Evolutionary conservation across 2,888 invertebrate species (phyloP).

Genomic region (Drosophila anceps): DNA sequence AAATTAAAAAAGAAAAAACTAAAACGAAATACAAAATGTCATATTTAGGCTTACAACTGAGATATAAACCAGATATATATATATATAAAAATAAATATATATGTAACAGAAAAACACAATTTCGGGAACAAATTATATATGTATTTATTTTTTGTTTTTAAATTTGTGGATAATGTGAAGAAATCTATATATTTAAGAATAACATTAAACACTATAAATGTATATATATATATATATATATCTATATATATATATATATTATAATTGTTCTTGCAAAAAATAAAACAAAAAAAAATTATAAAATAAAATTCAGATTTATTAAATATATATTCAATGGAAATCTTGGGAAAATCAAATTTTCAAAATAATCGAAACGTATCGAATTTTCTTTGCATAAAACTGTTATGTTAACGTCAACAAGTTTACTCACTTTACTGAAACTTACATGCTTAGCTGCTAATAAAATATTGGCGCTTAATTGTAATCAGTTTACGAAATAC

Average conservation of each 20-base stretch:
- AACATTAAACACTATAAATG: slow-evolving; percentile 50
- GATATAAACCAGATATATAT: slow-evolving; percentile 61
- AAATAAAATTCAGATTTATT: slow-evolving; percentile 38
- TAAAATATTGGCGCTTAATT: background rate
- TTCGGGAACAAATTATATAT: slow-evolving; percentile 83
- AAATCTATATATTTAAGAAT: slow-evolving; percentile 33
- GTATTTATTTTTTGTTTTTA: slow-evolving; percentile 76
- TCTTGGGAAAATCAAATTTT: no score
- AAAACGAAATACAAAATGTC: slow-evolving; percentile 50
- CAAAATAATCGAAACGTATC: background rate
- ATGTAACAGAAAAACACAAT: slow-evolving; percentile 48
- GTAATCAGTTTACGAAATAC: background rate
- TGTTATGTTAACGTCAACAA: background rate
- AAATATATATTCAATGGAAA: background rate
- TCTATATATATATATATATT: slow-evolving; percentile 43
- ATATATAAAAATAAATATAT: slow-evolving; percentile 1
- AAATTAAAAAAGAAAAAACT: slow-evolving; percentile 10
- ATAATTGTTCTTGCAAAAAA: slow-evolving; percentile 75
- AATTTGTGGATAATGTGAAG: slow-evolving; percentile 69
- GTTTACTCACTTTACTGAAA: background rate
- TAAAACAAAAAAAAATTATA: slow-evolving; percentile 28
- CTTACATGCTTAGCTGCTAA: no score
- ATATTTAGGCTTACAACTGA: slow-evolving; percentile 77
- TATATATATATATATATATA: slow-evolving; percentile 51
- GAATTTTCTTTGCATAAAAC: background rate